phyloP scores from a whole-genome alignment of 2,113 vertebrate genomes.

The Catharus fuscescens region DNA sequence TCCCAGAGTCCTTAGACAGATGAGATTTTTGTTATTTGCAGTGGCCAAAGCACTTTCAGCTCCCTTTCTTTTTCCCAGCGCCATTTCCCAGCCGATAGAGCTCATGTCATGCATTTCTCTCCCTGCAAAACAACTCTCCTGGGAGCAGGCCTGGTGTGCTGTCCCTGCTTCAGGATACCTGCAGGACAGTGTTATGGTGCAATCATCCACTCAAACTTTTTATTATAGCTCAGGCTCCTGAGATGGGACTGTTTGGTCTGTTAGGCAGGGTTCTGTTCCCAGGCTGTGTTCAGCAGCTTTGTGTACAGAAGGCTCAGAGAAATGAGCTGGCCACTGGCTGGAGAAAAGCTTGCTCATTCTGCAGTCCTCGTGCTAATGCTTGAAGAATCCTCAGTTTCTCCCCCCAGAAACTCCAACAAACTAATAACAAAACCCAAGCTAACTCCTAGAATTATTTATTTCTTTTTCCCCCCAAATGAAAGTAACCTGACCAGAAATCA shows the following conservation, averaged over 20 bases:
- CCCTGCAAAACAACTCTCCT: not conserved
- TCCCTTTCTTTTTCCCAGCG: not conserved
- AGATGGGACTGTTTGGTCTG: not conserved
- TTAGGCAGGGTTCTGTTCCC: not conserved
- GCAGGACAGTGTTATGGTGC: not conserved
- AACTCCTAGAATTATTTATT: too few species aligned
- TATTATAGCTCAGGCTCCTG: not conserved
- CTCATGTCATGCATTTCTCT: fast-evolving
- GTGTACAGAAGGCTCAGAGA: not conserved
- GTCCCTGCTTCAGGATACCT: not conserved
- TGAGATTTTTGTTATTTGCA: not conserved
- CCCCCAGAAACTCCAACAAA: not conserved
- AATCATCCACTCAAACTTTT: not conserved
- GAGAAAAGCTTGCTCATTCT: not conserved
- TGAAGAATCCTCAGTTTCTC: not conserved
- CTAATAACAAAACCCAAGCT: fast-evolving
- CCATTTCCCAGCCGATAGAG: not conserved
- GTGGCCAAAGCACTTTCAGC: not conserved
- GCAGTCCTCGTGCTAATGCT: not conserved
- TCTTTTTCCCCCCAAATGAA: fast-evolving
- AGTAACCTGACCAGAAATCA: fast-evolving
- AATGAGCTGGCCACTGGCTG: not conserved
- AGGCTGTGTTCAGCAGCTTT: fast-evolving
- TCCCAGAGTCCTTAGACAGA: not conserved
- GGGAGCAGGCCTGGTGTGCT: not conserved